Evolutionary conservation across 2,113 vertebrate species (phyloP).

Genomic region (Gorilla gorilla): DNA sequence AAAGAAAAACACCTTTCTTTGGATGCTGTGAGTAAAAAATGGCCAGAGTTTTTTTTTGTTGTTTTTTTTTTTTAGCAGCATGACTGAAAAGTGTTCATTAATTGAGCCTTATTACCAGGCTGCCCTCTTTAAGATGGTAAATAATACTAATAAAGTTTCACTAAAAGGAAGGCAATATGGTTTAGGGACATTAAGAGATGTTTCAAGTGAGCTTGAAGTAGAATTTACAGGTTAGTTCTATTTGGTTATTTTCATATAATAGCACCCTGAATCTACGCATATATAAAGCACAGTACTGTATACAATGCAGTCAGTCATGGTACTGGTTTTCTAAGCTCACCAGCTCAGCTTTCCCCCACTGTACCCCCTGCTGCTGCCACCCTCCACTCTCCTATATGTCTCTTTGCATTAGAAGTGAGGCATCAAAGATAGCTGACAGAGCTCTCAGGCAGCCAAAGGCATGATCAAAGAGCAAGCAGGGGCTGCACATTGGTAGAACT

Average conservation of each 20-base stretch:
- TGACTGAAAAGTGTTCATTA: background rate
- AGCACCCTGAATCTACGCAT: background rate
- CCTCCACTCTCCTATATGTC: background rate
- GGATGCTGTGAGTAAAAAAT: background rate
- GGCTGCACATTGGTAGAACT: background rate
- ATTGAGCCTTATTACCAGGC: background rate
- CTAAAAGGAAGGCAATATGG: background rate
- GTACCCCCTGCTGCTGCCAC: too few species aligned
- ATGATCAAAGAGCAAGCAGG: background rate
- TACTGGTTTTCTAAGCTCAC: background rate
- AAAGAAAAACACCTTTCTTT: background rate
- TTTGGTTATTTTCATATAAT: background rate
- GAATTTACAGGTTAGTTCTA: background rate
- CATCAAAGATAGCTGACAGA: background rate
- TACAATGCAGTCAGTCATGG: background rate
- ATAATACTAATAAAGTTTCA: background rate
- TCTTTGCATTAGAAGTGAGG: background rate
- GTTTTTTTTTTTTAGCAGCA: background rate
- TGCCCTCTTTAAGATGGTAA: background rate
- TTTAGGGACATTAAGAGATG: background rate
- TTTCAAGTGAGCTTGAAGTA: background rate
- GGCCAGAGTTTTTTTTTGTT: background rate
- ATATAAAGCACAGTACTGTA: background rate
- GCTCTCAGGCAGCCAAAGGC: background rate
- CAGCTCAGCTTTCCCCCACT: background rate